Evolutionary conservation across 1,140 invertebrate genomes (phyloP), one percentile per base, ranked within the genome.

Genomic region (Armadillidium nasatum): DNA sequence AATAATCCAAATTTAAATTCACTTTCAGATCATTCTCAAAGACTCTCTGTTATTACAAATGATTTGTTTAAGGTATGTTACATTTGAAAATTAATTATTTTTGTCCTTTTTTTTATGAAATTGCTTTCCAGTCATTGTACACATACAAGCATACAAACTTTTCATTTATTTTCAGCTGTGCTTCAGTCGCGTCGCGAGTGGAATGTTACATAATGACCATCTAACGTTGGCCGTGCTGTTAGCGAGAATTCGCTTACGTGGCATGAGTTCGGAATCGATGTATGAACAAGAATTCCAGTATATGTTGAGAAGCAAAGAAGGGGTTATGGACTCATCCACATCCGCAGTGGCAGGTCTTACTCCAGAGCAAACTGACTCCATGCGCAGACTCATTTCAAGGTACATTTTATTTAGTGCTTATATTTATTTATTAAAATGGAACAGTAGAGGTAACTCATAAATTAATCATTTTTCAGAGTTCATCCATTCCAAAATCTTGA

Each of bases 201-300:
- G 97, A 76, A 99, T 99, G 96, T 85, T 99, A 7, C 96, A 99
- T 85, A 92, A 94, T 15, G 97, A 99, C 85, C 89, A 95, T 66
- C 87, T 99, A 6, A 97, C 96, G 0, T 95, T 99, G 83, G 95
- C 96, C 4, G 87, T 99, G 72, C 87, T 99, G 7, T 87, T 99
- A 33, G 94, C 94, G 82, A 90, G 95, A 82, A 99, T 99, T 77
- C 93, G 97, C 83, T 85, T 98, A 21, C 94, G 94, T 84, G 94
- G 95, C 43, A 87, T 90, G 0, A 85, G 87, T n/a, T 89, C 88
- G 9, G 95, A 97, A 82, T 89, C 91, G 10, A 70, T 76, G 0
- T 92, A 92, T 50, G 97, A 99, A 76, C 86, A 88, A 71, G 94
- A 98, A 84, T 99, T 99, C 84, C 92, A 93, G 69, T 95, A 95